Conservation (phyloP, 1,140 invertebrate species). For the Caenorhabditis tropicalis region DNA sequence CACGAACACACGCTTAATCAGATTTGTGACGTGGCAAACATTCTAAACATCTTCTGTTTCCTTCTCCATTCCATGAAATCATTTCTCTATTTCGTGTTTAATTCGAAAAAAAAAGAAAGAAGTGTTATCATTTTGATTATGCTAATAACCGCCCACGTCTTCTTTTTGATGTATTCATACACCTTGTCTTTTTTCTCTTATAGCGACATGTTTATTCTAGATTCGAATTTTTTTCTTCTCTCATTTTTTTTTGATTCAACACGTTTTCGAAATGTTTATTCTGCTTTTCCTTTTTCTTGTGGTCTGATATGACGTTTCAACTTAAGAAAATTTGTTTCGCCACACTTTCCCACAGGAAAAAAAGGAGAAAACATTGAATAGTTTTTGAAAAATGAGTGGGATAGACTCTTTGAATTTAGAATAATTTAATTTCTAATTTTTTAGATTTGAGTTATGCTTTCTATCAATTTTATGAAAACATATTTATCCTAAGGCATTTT, state of each 20-base stretch:
- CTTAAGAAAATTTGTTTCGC: background rate
- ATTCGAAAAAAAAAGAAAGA: background rate
- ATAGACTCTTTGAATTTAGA: too few species aligned
- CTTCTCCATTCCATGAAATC: background rate
- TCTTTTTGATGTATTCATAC: background rate
- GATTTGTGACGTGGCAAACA: background rate
- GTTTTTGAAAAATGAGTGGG: too few species aligned
- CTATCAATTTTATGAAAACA: too few species aligned
- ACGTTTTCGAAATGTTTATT: conserved; percentile 6
- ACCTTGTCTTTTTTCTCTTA: background rate
- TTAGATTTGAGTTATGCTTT: too few species aligned
- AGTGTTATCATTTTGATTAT: conserved; percentile 11
- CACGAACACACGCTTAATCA: conserved; percentile 11
- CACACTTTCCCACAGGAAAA: background rate
- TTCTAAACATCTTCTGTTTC: background rate
- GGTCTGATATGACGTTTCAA: background rate
- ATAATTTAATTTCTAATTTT: too few species aligned
- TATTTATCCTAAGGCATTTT: too few species aligned
- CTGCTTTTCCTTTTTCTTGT: background rate
- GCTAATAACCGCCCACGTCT: background rate
- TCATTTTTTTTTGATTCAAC: background rate
- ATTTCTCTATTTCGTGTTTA: background rate
- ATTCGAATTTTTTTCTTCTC: background rate
- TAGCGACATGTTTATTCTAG: conserved; percentile 20
- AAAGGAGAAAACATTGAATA: background rate